Evolutionary conservation across 1,140 invertebrate species (phyloP).

Genomic region (Holcopasites calliopsidis): DNA sequence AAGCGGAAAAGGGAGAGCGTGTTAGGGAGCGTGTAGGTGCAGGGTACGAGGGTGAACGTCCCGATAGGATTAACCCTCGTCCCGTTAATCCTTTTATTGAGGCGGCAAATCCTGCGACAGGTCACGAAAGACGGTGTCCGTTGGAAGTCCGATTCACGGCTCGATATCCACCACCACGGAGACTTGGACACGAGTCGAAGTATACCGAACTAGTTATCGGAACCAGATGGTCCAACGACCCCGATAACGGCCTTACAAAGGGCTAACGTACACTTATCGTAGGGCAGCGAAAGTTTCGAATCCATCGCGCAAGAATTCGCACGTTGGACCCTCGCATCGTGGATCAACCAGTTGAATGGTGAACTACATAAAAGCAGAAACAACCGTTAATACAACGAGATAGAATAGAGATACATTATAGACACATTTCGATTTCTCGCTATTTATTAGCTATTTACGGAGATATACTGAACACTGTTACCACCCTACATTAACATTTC

Average conservation of each 20-base stretch:
- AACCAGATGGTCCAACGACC: slow-evolving; percentile 46
- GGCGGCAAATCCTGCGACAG: slow-evolving; percentile 72
- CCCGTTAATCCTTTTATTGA: slow-evolving; percentile 78
- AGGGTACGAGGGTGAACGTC: slow-evolving; percentile 68
- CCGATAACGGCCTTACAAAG: slow-evolving; percentile 54
- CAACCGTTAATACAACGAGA: too few species aligned
- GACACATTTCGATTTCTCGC: too few species aligned
- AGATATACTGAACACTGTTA: too few species aligned
- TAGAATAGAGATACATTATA: too few species aligned
- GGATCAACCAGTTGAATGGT: neutral
- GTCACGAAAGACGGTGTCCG: slow-evolving; percentile 67
- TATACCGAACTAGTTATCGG: slow-evolving; percentile 57
- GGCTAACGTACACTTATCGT: slow-evolving; percentile 43
- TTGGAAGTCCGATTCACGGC: slow-evolving; percentile 56
- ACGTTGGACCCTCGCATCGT: neutral
- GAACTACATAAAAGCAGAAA: too few species aligned
- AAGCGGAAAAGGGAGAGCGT: slow-evolving; percentile 21
- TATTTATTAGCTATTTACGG: too few species aligned
- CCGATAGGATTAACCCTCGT: slow-evolving; percentile 78
- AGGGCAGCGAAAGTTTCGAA: slow-evolving; percentile 46
- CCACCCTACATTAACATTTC: too few species aligned
- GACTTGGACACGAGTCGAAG: slow-evolving; percentile 47
- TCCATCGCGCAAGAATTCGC: neutral
- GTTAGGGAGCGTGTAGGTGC: slow-evolving; percentile 2
- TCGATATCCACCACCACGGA: slow-evolving; percentile 55